Evolutionary conservation across 2,888 invertebrate species (phyloP).

Genomic region (Oscheius sp.): DNA sequence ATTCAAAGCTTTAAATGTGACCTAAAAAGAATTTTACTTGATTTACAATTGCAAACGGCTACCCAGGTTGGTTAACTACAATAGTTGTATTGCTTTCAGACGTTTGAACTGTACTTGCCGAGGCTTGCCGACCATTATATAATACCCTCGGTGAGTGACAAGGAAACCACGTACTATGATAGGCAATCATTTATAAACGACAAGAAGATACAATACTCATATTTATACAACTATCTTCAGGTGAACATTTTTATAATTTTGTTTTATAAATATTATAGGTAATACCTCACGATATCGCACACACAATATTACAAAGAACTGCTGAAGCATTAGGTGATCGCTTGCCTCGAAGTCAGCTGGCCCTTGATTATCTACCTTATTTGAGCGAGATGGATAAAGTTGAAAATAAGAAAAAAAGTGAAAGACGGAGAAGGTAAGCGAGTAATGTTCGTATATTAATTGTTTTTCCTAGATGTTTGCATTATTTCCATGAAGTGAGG

Average conservation of each 20-base stretch:
- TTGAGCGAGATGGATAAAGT: conserved; percentile 9
- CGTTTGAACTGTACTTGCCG: not conserved
- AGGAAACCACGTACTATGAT: not conserved
- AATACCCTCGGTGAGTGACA: not conserved
- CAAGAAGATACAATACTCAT: not conserved
- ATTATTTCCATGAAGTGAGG: conserved; percentile 21
- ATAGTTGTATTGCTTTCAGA: not conserved
- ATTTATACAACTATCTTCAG: not conserved
- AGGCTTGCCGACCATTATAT: no score
- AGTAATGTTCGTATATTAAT: not conserved
- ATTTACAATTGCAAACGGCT: conserved; percentile 17
- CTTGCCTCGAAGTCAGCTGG: not conserved
- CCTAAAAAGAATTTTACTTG: not conserved
- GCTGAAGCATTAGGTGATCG: not conserved
- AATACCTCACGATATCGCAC: no score
- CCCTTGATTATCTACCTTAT: conserved; percentile 9
- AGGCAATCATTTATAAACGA: not conserved
- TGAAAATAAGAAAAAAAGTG: not conserved
- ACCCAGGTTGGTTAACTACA: not conserved
- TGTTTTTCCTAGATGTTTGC: conserved; percentile 21
- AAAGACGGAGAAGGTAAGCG: not conserved
- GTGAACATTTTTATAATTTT: not conserved
- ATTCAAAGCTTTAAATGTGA: not conserved
- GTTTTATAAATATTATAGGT: not conserved
- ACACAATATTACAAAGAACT: not conserved